Conservation (phyloP, 2,797 vertebrate genomes). For the Lacerta agilis region DNA sequence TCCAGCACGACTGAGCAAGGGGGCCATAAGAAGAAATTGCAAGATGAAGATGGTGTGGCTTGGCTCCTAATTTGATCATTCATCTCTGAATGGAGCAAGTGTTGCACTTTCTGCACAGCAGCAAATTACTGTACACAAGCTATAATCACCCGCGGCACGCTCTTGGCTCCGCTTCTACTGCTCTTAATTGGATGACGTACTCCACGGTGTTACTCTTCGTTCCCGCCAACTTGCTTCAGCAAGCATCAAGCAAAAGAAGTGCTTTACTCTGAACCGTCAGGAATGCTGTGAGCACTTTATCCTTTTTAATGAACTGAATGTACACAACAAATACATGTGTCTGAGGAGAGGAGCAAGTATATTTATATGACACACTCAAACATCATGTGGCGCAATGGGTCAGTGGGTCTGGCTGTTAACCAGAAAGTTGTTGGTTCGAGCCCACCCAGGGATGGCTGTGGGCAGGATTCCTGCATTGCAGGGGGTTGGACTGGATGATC, state of each 20-base stretch:
- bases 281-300: constrained; percentile 26
- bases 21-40: neutral
- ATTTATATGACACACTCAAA: neutral
- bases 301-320: neutral
- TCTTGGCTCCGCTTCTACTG: constrained; percentile 58
- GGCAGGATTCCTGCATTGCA: no score
- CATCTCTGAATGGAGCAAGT: constrained; percentile 25
- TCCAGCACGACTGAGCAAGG: neutral
- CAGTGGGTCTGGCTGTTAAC: no score
- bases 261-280: constrained; percentile 44
- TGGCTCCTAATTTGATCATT: constrained; percentile 50
- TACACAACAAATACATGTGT: neutral
- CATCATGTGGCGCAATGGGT: neutral
- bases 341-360: neutral
- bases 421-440: no score
- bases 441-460: no score
- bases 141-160: constrained; percentile 51
- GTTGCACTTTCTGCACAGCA: constrained; percentile 56
- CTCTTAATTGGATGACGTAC: constrained; percentile 66
- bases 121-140: constrained; percentile 62
- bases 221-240: constrained; percentile 16
- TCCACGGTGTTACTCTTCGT: constrained; percentile 49
- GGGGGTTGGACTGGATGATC: no score
- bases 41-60: neutral
- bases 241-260: constrained; percentile 19